Conservation (phyloP, 2,113 vertebrate species). For the Hiodon tergisus region DNA sequence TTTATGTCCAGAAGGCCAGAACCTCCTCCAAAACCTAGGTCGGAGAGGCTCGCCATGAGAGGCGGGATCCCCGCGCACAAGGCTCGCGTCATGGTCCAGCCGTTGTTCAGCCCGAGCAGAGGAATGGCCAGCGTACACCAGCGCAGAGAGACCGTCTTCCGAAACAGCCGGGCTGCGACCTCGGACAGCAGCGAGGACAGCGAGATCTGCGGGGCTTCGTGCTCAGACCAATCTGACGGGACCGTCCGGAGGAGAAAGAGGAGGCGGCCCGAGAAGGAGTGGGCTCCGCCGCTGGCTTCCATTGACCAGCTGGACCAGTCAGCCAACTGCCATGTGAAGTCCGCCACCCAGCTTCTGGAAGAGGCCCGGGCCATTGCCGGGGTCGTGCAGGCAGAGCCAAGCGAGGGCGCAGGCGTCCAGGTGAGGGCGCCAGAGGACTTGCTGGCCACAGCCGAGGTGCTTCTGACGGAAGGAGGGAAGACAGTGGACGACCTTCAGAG, state of each 20-base stretch:
- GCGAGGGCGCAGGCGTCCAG: conserved; percentile 18
- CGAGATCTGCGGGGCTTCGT: conserved; percentile 12
- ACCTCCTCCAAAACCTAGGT: conserved; percentile 33
- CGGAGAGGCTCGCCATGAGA: neutral
- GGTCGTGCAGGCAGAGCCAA: conserved; percentile 26
- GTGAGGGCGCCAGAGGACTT: conserved; percentile 30
- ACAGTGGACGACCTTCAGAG: conserved; percentile 57
- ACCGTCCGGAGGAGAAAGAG: conserved; percentile 20
- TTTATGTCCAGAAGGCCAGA: conserved; percentile 36
- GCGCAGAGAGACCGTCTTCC: neutral
- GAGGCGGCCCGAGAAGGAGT: conserved; percentile 19
- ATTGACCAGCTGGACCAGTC: conserved; percentile 8
- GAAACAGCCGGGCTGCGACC: neutral
- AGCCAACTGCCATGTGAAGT: conserved; percentile 47
- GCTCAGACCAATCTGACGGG: conserved; percentile 21
- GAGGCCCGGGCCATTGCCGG: conserved; percentile 25
- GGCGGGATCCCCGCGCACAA: neutral
- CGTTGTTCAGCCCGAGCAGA: neutral
- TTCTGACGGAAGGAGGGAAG: conserved; percentile 36
- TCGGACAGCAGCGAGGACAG: conserved; percentile 11
- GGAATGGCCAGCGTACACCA: neutral
- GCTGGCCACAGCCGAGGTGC: conserved; percentile 13
- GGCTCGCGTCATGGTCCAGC: neutral
- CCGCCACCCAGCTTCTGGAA: conserved; percentile 32
- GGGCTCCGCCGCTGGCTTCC: conserved; percentile 17